Percentiles rank a stretch among this genome's conserved stretches.
Conservation (phyloP, 2,113 vertebrate species). For the Scalopus aquaticus region DNA sequence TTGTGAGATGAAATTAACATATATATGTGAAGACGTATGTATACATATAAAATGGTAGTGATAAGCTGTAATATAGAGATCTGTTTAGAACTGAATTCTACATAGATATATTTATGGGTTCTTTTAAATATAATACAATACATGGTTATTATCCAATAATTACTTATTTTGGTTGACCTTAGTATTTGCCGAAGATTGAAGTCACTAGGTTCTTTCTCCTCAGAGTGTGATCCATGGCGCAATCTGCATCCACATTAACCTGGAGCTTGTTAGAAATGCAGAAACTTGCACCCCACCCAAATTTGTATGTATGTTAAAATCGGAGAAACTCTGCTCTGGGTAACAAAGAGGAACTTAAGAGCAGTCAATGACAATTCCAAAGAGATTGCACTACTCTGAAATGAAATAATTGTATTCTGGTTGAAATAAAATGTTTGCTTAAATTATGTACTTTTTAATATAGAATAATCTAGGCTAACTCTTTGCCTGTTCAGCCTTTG, state of each 20-base stretch:
- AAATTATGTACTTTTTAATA: not conserved
- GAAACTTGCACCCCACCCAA: not conserved
- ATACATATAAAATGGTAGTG: not conserved
- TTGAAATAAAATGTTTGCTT: constrained; percentile 4
- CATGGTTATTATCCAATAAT: not conserved
- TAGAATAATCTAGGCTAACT: not conserved
- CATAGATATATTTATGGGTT: not conserved
- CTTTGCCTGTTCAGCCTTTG: not conserved
- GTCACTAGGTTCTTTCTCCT: not conserved
- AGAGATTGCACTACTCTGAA: not conserved
- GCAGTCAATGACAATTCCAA: not conserved
- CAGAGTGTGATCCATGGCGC: not conserved
- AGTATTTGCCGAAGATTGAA: not conserved
- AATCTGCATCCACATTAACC: not conserved
- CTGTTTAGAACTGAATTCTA: not conserved
- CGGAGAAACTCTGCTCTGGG: not conserved
- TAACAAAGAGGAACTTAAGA: not conserved
- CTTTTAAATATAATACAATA: not conserved
- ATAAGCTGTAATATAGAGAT: constrained; percentile 1
- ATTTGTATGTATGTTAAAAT: not conserved
- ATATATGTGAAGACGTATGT: not conserved
- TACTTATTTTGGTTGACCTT: not conserved
- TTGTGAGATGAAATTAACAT: not conserved
- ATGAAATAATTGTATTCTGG: not conserved
- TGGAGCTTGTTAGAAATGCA: not conserved